Evolutionary conservation across 1,140 invertebrate species (phyloP), one percentile per base, ranked within the genome.

Genomic region (Macrocentrus cingulum): DNA sequence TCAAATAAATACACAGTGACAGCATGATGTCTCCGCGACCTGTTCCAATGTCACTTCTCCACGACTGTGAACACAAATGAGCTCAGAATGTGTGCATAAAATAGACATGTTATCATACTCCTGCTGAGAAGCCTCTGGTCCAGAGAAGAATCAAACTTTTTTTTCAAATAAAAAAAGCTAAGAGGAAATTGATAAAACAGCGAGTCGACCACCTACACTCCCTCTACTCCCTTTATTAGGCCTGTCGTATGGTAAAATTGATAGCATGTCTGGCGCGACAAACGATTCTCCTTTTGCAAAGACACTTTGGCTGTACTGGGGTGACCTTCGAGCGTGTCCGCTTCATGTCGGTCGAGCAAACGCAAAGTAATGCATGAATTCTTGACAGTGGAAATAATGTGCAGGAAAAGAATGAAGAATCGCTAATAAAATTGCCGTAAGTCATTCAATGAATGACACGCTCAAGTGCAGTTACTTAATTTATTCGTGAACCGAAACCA

Each of bases 231-330:
- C 37, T 32, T 19, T 51, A 36, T 36, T 51, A 19, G 37, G 18
- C 6, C 32, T 51, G 49, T 51, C 49, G 49, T 36, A 36, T 11
- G 49, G 18, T 22, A 37, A 59, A 59, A 59, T 59, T 59, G 50
- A 59, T 59, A 54, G 57, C 57, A 39, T 49, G 50, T 59, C 57
- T 36, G 34, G 45, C 50, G 46, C 51, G 32, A 59, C 50, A 54
- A 59, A 59, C 57, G 57, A 59, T 59, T 32, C 51, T 48, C 50
- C 42, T 53, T 19, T 48, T 54, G 50, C 41, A 23, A 54, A 53
- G 51, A 59, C 50, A 49, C 44, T 18, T 18, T 15, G n/a, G n/a
- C n/a, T n/a, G n/a, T n/a, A n/a, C n/a, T 8, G 7, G n/a, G 39
- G 48, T 53, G 57, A 54, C 57, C 57, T 59, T 59, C 50, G 18